Base-by-base conservation (phyloP, 1,140 invertebrate species). In the Ditylenchus dipsaci region DNA sequence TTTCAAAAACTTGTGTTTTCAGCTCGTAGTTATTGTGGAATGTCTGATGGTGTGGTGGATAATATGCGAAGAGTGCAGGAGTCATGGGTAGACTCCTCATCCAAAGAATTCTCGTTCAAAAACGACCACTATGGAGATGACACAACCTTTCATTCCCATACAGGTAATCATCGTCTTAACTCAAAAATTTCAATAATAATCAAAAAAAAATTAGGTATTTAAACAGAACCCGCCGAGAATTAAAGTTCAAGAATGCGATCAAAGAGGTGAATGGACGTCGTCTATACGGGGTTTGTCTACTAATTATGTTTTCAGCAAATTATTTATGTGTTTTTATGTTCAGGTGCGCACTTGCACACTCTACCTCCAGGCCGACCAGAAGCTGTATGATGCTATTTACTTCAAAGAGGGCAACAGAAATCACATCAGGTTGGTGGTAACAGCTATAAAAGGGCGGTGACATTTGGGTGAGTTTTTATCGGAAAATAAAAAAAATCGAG, bases 281-380 rank as follows among this genome's bases (percentile, higher is more conserved):
- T 38, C 56, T 80, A 21, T 71, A 78, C 45, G 58, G 49, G n/a
- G 49, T 53, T 53, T 3, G 33, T 11, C 33, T 38, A 5, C 11
- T 38, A 11, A 5, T 38, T 38, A 38, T 38, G 33, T 38, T 38
- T 38, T 38, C 11, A 38, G 33, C n/a, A n/a, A n/a, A n/a, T n/a
- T n/a, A 38, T 5, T 38, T 38, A 5, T 38, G 33, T 5, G 33
- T 38, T 11, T 38, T 11, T 5, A 38, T 38, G 33, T 38, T 38
- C 11, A 57, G 1, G 80, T 77, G 89, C 79, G 84, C 82, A 91
- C 90, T 29, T 97, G 93, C 84, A 93, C 91, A 33, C 88, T 97
- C 17, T 97, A 92, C 83, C 93, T 98, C 83, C 92, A 96, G 85
- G 95, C 95, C 13, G 95, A 98, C 87, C 93, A 94, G 69, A 89